Conservation (phyloP, 1,140 invertebrate genomes). For the Diabrotica undecimpunctata region DNA sequence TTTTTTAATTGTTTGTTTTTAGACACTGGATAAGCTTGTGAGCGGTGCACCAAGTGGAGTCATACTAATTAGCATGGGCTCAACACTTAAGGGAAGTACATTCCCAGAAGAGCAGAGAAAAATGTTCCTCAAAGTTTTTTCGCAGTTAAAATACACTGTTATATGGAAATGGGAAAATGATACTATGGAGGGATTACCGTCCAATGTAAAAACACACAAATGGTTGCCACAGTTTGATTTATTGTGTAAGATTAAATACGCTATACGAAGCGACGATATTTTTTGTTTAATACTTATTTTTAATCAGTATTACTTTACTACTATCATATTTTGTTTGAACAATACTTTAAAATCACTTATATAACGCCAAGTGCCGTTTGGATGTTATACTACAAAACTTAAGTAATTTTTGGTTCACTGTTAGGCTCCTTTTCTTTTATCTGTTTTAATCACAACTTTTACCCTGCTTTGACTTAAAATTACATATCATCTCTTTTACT, state of each 20-base stretch:
- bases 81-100: conserved; percentile 59
- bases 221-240: conserved; percentile 72
- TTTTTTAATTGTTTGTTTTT: background rate
- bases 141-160: conserved; percentile 58
- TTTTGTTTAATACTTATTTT: too few species aligned
- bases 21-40: conserved; percentile 60
- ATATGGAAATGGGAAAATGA: conserved; percentile 73
- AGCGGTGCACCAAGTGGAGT: conserved; percentile 60
- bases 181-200: conserved; percentile 52
- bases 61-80: conserved; percentile 70
- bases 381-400: too few species aligned
- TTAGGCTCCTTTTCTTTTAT: too few species aligned
- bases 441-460: too few species aligned
- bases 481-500: too few species aligned
- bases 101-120: conserved; percentile 57
- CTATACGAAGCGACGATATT: too few species aligned
- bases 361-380: too few species aligned
- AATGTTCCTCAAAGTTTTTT: conserved; percentile 58
- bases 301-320: too few species aligned
- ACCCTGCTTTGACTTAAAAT: too few species aligned
- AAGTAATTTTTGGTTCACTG: too few species aligned
- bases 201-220: conserved; percentile 61
- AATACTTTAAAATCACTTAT: too few species aligned
- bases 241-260: conserved; percentile 52
- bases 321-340: too few species aligned